Percentiles rank a stretch among this genome's conserved stretches.
Conservation (phyloP, 2,797 vertebrate species). For the Gorsachius magnificus region DNA sequence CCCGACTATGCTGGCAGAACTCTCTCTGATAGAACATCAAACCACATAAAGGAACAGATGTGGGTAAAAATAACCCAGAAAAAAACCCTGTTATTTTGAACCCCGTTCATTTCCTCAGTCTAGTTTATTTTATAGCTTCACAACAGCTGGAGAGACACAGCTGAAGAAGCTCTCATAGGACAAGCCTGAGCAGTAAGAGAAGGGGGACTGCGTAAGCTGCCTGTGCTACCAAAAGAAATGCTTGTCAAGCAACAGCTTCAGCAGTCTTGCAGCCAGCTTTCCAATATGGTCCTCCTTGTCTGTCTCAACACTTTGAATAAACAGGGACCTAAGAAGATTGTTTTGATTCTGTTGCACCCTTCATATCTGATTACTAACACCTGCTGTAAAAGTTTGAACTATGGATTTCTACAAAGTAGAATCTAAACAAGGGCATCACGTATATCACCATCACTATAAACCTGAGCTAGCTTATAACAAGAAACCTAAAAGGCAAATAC, state of each 20-base stretch:
- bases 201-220: not conserved
- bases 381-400: not conserved
- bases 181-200: not conserved
- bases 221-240: not conserved
- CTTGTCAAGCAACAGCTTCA: not conserved
- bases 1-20: not conserved
- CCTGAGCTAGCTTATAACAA: not conserved
- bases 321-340: not conserved
- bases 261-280: conserved; percentile 2
- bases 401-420: not conserved
- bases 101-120: not conserved
- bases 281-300: not conserved
- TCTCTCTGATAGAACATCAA: not conserved
- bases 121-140: conserved; percentile 9
- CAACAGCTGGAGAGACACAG: not conserved
- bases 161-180: not conserved
- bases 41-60: not conserved
- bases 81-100: not conserved
- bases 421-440: not conserved
- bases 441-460: not conserved
- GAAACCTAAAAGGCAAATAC: not conserved
- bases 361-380: not conserved
- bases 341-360: conserved; percentile 11
- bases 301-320: conserved; percentile 15
- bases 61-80: not conserved